These are phyloP conservation scores for Euproctis similis DNA, from an alignment of 2,888 invertebrate genomes.

Conservation along the genomic window DNA sequence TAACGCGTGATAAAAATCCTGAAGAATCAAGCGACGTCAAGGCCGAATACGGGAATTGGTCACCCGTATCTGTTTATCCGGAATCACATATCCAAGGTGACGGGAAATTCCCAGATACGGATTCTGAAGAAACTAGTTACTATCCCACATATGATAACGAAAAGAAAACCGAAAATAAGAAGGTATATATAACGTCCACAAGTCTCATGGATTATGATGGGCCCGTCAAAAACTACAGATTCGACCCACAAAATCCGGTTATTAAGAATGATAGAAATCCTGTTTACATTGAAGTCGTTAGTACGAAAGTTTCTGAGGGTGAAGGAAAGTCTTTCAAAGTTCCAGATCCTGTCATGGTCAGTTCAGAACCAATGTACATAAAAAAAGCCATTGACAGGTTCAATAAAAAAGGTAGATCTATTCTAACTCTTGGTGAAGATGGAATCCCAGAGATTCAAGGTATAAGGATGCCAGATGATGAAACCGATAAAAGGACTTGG, in stretches of 20 bases:
- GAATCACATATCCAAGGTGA: constrained; percentile 66
- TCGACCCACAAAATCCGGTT: constrained; percentile 66
- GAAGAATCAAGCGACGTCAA: constrained; percentile 63
- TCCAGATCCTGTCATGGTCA: constrained; percentile 81
- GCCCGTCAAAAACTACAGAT: constrained; percentile 63
- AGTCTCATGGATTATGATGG: constrained; percentile 59
- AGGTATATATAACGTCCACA: constrained; percentile 66
- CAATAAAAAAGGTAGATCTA: constrained; percentile 78
- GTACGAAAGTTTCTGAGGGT: constrained; percentile 64
- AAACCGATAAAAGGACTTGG: constrained; percentile 89
- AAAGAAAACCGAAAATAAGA: constrained; percentile 58
- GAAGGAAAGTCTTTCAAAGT: constrained; percentile 70
- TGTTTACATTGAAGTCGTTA: constrained; percentile 68
- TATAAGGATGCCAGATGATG: constrained; percentile 88
- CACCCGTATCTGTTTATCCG: constrained; percentile 67
- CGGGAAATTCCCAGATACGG: constrained; percentile 52
- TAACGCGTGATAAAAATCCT: constrained; percentile 55
- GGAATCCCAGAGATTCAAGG: constrained; percentile 89
- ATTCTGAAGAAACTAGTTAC: constrained; percentile 59
- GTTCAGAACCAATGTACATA: constrained; percentile 79
- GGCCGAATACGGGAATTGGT: constrained; percentile 73
- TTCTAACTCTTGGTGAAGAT: constrained; percentile 79
- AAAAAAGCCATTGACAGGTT: constrained; percentile 69
- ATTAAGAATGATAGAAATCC: constrained; percentile 75
- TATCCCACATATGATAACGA: constrained; percentile 68